Evolutionary conservation across 2,797 vertebrate genomes (phyloP).

Genomic region (Phylloscopus collybita): DNA sequence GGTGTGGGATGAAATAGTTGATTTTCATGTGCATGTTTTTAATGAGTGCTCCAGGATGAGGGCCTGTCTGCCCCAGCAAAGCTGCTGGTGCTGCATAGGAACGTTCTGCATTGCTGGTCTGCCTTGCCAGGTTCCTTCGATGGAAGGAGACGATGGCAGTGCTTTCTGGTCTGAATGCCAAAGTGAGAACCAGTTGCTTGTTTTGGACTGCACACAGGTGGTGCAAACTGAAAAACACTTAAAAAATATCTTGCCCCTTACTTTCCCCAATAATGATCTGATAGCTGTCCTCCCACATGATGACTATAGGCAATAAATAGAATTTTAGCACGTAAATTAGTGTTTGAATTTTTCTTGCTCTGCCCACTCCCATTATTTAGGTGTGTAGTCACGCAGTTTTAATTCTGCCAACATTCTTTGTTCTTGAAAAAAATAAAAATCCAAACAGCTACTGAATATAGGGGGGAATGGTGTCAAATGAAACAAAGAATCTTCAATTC

Average conservation of each 20-base stretch:
- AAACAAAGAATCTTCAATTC: neutral
- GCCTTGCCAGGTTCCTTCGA: neutral
- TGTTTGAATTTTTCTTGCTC: neutral
- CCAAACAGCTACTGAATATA: neutral
- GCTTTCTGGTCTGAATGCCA: neutral
- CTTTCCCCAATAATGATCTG: neutral
- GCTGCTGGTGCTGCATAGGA: fast-evolving
- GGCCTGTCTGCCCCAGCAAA: neutral
- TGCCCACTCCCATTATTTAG: neutral
- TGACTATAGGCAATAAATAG: neutral
- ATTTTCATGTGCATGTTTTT: neutral
- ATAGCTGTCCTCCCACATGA: neutral
- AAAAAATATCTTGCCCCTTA: neutral
- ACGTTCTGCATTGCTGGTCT: neutral
- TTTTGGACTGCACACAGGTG: neutral
- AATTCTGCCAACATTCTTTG: neutral
- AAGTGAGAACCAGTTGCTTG: neutral
- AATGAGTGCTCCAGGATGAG: neutral
- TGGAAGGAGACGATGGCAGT: neutral
- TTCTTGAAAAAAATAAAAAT: neutral
- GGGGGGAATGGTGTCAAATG: neutral
- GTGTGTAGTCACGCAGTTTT: neutral
- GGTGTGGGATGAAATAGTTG: neutral
- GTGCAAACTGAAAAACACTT: neutral
- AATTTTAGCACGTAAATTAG: neutral